Percentiles rank a stretch among this genome's conserved stretches.
phyloP scores from a whole-genome alignment of 2,113 vertebrate species.

The Ophiodon elongatus region DNA sequence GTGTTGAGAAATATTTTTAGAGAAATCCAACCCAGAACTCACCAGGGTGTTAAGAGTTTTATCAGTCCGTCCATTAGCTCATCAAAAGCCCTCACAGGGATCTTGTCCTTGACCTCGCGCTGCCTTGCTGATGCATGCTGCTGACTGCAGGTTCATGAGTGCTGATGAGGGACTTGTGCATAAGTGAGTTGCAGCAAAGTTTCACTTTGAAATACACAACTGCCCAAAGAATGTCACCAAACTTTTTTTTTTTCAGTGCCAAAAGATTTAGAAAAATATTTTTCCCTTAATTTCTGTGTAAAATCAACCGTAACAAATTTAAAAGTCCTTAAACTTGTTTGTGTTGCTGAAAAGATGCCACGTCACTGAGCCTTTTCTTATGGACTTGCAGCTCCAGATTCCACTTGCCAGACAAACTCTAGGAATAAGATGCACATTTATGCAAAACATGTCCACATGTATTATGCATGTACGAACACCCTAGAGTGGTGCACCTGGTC shows the following conservation, averaged over 20 bases:
- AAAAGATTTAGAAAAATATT: neutral
- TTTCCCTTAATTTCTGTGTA: neutral
- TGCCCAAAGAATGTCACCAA: neutral
- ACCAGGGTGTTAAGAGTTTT: slow-evolving; percentile 18
- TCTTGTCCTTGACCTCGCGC: slow-evolving; percentile 55
- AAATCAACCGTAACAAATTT: slow-evolving; percentile 4
- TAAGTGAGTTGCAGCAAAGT: neutral
- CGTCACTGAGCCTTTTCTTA: slow-evolving; percentile 5
- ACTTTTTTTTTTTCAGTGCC: too few relatives aligned
- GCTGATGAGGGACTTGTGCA: slow-evolving; percentile 65
- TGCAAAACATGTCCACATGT: slow-evolving; percentile 35
- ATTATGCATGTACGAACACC: slow-evolving; percentile 50
- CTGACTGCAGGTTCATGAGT: slow-evolving; percentile 52
- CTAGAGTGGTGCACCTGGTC: slow-evolving; percentile 62
- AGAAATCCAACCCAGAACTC: slow-evolving; percentile 14
- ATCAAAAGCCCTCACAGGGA: slow-evolving; percentile 33
- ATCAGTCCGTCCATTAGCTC: slow-evolving; percentile 36
- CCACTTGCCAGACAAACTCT: neutral
- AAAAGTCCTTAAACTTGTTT: slow-evolving; percentile 8
- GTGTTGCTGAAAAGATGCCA: neutral
- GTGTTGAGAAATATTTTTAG: slow-evolving; percentile 5
- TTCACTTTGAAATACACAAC: neutral
- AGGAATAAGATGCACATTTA: slow-evolving; percentile 17
- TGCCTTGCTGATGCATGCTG: slow-evolving; percentile 59
- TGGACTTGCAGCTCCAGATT: slow-evolving; percentile 1